Conservation (phyloP, 2,797 vertebrate species). For the Anguilla marmorata region DNA sequence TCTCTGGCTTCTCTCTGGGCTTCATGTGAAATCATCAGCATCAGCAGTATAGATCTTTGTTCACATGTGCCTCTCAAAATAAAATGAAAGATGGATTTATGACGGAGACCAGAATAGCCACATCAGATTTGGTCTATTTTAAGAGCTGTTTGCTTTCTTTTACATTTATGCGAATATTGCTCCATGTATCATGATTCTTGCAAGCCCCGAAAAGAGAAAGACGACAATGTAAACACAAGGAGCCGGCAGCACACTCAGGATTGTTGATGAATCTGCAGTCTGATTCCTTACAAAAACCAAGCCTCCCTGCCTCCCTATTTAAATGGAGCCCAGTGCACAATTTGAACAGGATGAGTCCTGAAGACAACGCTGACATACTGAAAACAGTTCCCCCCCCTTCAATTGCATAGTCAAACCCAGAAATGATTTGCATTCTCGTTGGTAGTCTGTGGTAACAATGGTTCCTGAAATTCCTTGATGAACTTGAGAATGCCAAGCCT, state of each 20-base stretch:
- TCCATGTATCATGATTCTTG: conserved; percentile 17
- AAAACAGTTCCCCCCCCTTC: background rate
- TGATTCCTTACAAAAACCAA: conserved; percentile 22
- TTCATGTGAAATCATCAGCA: background rate
- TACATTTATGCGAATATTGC: background rate
- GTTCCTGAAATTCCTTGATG: background rate
- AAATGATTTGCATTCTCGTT: background rate
- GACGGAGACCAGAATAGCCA: conserved; percentile 11
- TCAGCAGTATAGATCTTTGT: background rate
- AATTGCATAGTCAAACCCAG: background rate
- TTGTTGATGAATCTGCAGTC: conserved; percentile 28
- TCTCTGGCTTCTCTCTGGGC: background rate
- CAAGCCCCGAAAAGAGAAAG: background rate
- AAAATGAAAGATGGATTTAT: background rate
- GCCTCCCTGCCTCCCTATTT: background rate
- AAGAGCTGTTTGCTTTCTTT: conserved; percentile 4
- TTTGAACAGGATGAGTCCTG: background rate
- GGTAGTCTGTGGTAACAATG: background rate
- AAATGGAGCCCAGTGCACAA: background rate
- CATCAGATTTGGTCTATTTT: conserved; percentile 23
- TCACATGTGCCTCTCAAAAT: background rate
- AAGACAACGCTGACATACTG: background rate
- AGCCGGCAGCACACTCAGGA: background rate
- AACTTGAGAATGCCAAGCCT: background rate
- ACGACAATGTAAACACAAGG: background rate